A percentile compares a stretch with the other conserved stretches of the same genome.
Evolutionary conservation across 2,888 invertebrate species (phyloP).

Genomic region (Parnassius apollo): DNA sequence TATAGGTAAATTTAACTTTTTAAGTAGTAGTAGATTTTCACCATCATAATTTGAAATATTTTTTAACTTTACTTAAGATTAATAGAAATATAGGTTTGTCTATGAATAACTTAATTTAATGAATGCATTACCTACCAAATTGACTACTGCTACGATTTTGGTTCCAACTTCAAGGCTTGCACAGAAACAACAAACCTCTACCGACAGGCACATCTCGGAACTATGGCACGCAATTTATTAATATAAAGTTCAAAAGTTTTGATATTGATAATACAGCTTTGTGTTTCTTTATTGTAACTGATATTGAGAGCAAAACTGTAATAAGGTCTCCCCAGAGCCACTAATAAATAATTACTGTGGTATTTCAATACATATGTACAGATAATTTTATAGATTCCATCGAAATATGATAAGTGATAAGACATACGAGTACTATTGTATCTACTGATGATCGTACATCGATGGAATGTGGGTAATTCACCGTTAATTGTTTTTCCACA

Average conservation of each 20-base stretch:
- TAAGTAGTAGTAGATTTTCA: no score
- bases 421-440: not conserved
- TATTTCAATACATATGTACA: not conserved
- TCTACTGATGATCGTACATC: not conserved
- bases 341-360: slow-evolving; percentile 2
- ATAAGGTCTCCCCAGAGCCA: not conserved
- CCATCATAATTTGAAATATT: no score
- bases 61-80: no score
- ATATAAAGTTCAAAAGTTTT: not conserved
- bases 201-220: slow-evolving; percentile 35
- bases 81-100: no score
- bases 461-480: slow-evolving; percentile 15
- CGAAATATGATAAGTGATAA: slow-evolving; percentile 18
- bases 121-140: slow-evolving; percentile 1
- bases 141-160: slow-evolving; percentile 38
- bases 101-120: no score
- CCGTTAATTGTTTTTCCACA: not conserved
- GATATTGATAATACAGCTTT: not conserved
- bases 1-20: no score
- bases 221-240: not conserved
- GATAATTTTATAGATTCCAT: slow-evolving; percentile 6
- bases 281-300: not conserved
- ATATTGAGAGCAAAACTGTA: not conserved
- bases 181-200: slow-evolving; percentile 38
- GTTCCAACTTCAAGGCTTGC: slow-evolving; percentile 35